phyloP scores from a whole-genome alignment of 2,797 vertebrate species.

The Sebastes reedi region DNA sequence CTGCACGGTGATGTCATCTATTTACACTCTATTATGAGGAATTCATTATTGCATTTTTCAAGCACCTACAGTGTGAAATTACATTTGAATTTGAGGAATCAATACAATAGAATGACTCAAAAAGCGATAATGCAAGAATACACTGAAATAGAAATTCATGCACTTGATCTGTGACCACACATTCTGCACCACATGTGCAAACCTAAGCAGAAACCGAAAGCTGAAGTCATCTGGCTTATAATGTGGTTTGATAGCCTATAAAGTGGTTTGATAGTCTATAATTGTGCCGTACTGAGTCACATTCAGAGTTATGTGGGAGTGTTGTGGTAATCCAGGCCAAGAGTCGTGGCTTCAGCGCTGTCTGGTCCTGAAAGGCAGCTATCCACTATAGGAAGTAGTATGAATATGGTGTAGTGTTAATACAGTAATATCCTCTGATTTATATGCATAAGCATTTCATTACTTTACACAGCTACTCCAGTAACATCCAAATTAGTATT shows the following conservation, averaged over 20 bases:
- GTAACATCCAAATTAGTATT: constrained; percentile 34
- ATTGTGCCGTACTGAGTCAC: constrained; percentile 3
- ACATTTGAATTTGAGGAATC: neutral
- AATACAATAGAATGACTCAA: neutral
- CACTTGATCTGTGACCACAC: neutral
- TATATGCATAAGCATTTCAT: constrained; percentile 40
- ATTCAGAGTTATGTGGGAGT: constrained; percentile 8
- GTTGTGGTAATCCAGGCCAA: constrained; percentile 21
- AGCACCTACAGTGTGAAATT: neutral
- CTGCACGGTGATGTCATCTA: neutral
- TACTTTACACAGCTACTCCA: constrained; percentile 19
- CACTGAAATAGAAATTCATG: neutral
- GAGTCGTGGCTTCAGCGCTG: constrained; percentile 10
- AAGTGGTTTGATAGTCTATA: neutral
- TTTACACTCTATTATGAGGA: neutral
- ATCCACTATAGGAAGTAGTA: neutral
- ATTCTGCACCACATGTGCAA: constrained; percentile 7
- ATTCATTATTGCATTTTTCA: neutral
- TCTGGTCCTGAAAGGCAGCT: neutral
- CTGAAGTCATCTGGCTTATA: constrained; percentile 1
- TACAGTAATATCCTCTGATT: constrained; percentile 18
- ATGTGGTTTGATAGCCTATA: neutral
- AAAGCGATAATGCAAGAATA: neutral
- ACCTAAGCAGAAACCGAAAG: constrained; percentile 9
- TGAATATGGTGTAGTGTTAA: constrained; percentile 19